Conservation (phyloP, 2,888 invertebrate genomes). For the Bellardia bayeri region DNA sequence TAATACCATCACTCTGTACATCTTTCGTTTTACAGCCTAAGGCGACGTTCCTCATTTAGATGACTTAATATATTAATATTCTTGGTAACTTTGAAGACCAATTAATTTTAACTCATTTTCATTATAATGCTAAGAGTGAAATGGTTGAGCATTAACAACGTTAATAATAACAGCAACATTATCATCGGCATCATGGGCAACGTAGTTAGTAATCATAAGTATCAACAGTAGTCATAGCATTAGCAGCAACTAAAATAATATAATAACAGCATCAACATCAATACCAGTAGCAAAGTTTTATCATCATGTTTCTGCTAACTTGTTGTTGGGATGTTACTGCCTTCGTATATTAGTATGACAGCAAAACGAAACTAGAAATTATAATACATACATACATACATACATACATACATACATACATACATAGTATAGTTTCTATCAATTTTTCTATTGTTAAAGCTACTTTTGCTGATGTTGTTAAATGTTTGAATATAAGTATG, state of each 20-base stretch:
- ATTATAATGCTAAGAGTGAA: slow-evolving; percentile 25
- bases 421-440: background rate
- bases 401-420: too few relatives aligned
- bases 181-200: background rate
- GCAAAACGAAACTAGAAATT: background rate
- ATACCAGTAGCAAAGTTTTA: slow-evolving; percentile 5
- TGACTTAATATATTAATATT: slow-evolving; percentile 5
- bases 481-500: background rate
- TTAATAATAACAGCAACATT: slow-evolving; percentile 47
- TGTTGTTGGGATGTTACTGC: background rate
- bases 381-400: background rate
- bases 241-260: background rate
- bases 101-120: slow-evolving; percentile 53
- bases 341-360: background rate
- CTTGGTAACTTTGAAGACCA: slow-evolving; percentile 39
- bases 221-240: background rate
- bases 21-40: background rate
- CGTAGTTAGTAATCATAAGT: background rate
- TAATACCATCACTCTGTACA: background rate
- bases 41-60: background rate
- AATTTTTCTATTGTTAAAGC: background rate
- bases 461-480: background rate
- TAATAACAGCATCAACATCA: background rate
- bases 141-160: slow-evolving; percentile 29
- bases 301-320: background rate